Evolutionary conservation across 1,140 invertebrate genomes (phyloP), one percentile per base, ranked within the genome.

Genomic region (Druon quercuslanigerum): DNA sequence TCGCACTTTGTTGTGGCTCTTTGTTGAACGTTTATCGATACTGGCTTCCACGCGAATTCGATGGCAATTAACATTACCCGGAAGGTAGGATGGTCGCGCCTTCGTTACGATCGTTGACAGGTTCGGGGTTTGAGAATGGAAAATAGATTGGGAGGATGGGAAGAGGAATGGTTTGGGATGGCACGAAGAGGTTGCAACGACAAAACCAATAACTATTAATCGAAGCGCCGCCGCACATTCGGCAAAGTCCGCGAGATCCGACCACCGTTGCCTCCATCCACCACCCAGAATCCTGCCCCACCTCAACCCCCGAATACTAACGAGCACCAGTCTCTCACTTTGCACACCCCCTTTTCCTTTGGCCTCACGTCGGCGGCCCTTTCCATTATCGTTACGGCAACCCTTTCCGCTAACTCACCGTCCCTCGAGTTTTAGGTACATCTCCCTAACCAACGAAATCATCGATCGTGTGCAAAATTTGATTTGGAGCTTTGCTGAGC

Each of bases 131-230:
- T 19, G 50, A 46, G 3, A 14, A 57, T 33, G 20, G 19, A 73
- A 25, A 51, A n/a, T 13, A 52, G 51, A 50, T 52, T 25, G 71
- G 50, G 13, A 57, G 51, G 50, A 57, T 46, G 71, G 50, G 71
- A 19, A 75, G 54, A 17, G 72, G 76, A 25, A 72, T 66, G 60
- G 60, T 46, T 40, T 33, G 60, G 60, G 78, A 78, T 73, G 72
- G 60, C 51, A 79, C 74, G 79, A 72, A 66, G 72, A 73, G 71
- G 72, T 74, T 77, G 71, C 73, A 76, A 82, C 83, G 85, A 86
- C 83, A 84, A 87, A 87, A 85, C 86, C 87, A 86, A 88, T 88
- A 88, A 88, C 87, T 88, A 89, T 90, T 88, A 90, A 89, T 90
- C 87, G 86, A 82, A 83, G 78, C 80, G 73, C 57, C 77, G 82